Evolutionary conservation across 2,888 invertebrate species (phyloP).

Genomic region (Philopedon plagiatum): DNA sequence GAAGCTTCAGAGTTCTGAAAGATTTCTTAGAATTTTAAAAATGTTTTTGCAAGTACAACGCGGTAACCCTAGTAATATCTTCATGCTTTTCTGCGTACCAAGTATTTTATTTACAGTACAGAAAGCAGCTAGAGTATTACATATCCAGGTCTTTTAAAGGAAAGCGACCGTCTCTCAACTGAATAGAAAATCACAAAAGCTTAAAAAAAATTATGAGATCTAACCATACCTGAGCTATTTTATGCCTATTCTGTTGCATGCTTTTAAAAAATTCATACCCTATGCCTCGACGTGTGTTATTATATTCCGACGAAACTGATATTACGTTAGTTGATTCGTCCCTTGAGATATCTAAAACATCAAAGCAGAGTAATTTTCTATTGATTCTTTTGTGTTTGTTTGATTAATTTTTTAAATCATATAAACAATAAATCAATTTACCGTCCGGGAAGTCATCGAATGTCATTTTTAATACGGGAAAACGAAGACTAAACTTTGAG

Average conservation of each 20-base stretch:
- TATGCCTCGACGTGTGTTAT: conserved; percentile 52
- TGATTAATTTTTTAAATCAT: neutral
- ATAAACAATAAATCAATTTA: conserved; percentile 3
- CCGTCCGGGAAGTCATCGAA: conserved; percentile 22
- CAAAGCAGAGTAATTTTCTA: neutral
- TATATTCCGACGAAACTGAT: neutral
- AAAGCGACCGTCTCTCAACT: too few species aligned
- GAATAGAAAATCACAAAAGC: too few species aligned
- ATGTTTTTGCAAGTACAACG: too few species aligned
- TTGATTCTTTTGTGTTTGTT: neutral
- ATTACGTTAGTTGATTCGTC: conserved; percentile 20
- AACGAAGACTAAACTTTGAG: neutral
- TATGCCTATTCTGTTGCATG: conserved; percentile 58
- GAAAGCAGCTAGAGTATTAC: too few species aligned
- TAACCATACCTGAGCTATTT: conserved; percentile 61
- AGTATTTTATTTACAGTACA: too few species aligned
- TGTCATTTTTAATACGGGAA: neutral
- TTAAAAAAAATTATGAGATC: neutral
- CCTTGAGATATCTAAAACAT: conserved; percentile 18
- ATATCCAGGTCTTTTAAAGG: too few species aligned
- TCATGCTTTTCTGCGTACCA: too few species aligned
- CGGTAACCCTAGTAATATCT: too few species aligned
- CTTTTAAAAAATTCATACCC: conserved; percentile 59
- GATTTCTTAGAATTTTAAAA: too few species aligned
- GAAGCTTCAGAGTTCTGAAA: too few species aligned